Percentiles rank a stretch among this genome's conserved stretches.
Conservation (phyloP, 2,113 vertebrate genomes). For the Geococcyx californianus region DNA sequence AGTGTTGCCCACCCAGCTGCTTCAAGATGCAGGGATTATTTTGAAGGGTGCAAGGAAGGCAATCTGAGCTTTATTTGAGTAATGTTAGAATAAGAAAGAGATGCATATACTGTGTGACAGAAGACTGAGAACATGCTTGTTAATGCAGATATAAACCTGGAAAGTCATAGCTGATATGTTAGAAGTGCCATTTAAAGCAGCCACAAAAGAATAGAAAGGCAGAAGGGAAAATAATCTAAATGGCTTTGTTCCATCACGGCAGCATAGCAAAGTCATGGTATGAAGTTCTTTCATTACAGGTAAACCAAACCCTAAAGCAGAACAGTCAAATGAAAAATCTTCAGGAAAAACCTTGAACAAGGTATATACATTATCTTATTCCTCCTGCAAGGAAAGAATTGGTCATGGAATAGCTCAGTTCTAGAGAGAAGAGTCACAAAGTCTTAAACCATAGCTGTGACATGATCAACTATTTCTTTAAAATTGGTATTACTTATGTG, state of each 20-base stretch:
- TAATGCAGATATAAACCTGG: neutral
- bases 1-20: neutral
- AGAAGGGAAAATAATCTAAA: neutral
- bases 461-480: neutral
- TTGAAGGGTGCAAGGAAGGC: neutral
- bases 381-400: neutral
- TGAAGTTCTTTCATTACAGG: neutral
- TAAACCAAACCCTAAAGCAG: neutral
- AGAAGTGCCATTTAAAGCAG: neutral
- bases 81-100: neutral
- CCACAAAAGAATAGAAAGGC: neutral
- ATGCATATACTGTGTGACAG: neutral
- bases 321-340: neutral
- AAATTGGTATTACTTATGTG: neutral
- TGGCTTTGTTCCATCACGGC: neutral
- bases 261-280: neutral
- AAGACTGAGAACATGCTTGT: neutral
- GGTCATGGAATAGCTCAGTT: neutral
- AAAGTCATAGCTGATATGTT: neutral
- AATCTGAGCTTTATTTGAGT: neutral
- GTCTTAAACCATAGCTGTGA: neutral
- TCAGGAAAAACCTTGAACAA: neutral
- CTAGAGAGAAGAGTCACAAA: neutral
- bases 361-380: neutral
- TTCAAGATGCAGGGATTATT: neutral